Evolutionary conservation across 2,113 vertebrate species (phyloP).

Genomic region (Lynx canadensis): DNA sequence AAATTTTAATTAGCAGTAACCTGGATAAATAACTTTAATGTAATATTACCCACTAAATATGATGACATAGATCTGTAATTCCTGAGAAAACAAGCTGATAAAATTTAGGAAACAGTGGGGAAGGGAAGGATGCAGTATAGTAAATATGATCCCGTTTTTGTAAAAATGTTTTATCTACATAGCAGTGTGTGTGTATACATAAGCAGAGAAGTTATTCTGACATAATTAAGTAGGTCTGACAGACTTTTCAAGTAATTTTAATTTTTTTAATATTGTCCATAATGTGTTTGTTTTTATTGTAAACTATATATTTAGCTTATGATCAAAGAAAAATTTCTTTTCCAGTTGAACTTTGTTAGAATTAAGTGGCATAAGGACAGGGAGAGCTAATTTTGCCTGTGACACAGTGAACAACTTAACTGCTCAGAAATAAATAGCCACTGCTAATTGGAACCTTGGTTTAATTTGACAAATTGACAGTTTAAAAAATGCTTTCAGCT

Average conservation of each 20-base stretch:
- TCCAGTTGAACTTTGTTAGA: not conserved
- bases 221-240: not conserved
- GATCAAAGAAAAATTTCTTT: not conserved
- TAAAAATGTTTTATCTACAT: not conserved
- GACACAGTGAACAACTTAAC: not conserved
- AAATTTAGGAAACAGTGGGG: not conserved
- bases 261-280: not conserved
- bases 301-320: not conserved
- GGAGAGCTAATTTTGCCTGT: not conserved
- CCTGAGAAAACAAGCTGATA: not conserved
- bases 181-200: not conserved
- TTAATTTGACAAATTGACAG: not conserved
- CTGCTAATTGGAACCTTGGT: conserved; percentile 6
- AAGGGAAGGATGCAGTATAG: not conserved
- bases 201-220: not conserved
- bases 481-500: conserved; percentile 33
- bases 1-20: conserved; percentile 17
- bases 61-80: not conserved
- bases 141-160: not conserved
- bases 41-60: not conserved
- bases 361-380: not conserved
- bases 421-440: conserved; percentile 1
- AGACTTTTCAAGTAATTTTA: conserved; percentile 13
- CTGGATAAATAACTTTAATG: not conserved
- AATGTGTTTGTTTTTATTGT: not conserved